These are phyloP conservation scores for Mionectes olivaceus DNA, from an alignment of 2,797 vertebrate species.

Conservation along the genomic window DNA sequence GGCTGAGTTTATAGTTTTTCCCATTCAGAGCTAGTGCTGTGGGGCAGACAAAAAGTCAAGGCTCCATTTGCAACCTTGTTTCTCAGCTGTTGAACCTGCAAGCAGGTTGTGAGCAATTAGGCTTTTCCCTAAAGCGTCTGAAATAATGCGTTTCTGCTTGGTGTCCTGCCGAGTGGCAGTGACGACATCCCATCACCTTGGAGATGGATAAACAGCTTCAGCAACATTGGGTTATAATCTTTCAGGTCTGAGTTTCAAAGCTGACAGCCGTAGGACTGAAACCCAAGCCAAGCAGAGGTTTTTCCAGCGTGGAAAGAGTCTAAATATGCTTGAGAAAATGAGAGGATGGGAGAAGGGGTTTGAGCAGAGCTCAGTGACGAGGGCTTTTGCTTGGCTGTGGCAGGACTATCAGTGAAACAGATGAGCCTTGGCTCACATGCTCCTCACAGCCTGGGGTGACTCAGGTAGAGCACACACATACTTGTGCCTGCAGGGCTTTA, in stretches of 20 bases:
- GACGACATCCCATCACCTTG: slow-evolving; percentile 65
- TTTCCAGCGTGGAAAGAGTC: not conserved
- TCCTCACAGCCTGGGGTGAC: not conserved
- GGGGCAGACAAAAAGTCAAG: not conserved
- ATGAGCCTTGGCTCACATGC: not conserved
- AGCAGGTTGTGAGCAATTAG: slow-evolving; percentile 33
- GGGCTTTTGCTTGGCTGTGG: not conserved
- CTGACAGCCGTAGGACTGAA: not conserved
- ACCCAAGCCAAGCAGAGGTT: not conserved
- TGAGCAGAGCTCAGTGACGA: not conserved
- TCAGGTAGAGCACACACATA: not conserved
- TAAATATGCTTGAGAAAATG: not conserved
- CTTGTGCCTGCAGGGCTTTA: slow-evolving; percentile 38
- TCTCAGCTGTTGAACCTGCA: not conserved
- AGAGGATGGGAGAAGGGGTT: not conserved
- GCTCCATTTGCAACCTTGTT: slow-evolving; percentile 23
- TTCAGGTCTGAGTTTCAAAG: slow-evolving; percentile 39
- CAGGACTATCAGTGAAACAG: not conserved
- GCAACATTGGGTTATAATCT: slow-evolving; percentile 53
- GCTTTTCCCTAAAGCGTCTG: slow-evolving; percentile 35
- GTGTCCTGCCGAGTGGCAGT: not conserved
- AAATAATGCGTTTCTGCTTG: not conserved
- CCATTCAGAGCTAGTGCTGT: not conserved
- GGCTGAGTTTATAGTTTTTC: not conserved
- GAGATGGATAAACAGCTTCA: slow-evolving; percentile 65